Base-by-base conservation (phyloP, 23 tunicate species). In the Trididemnum miniatum region DNA sequence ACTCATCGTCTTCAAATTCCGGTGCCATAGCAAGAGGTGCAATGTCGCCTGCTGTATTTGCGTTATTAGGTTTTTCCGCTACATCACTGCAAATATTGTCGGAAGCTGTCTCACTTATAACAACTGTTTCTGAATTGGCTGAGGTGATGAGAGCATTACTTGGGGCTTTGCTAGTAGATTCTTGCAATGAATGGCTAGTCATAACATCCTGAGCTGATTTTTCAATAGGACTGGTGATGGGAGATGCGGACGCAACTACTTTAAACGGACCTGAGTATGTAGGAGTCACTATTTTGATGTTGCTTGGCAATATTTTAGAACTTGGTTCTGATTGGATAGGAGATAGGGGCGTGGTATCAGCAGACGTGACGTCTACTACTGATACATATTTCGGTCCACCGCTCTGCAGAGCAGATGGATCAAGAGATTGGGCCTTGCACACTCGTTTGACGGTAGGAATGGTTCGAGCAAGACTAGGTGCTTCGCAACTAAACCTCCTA, bases 401-500 rank as follows among this genome's bases (percentile, higher is more conserved):
- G 31, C 27, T 7, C 33, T 7, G 31, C 9, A 33, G 30, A 54
- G 39, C 49, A n/a, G 86, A 35, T 7, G 87, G 87, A 34, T 85
- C 97, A 33, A 60, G 65, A 5, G 89, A 86, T 34, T 57, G 82
- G 32, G 85, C 78, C 65, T 85, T 80, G 20, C 64, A 66, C 1
- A 85, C 62, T 0, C 87, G 97, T 71, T 91, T 91, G 1, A 91
- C 82, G 33, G 90, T 78, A 2, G 90, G 97, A 2, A 91, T 86
- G 1, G 83, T 26, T 27, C 80, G 72, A 1, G 97, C 97, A 9
- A 37, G 38, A 2, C 62, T 72, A 0, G 97, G 97, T 0, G 90
- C 87, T 80, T 91, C 97, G 71, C 90, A 85, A 63, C 97, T 91
- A 51, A 91, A 91, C 26, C 97, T 73, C 26, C 97, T 65, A 1